Conservation (phyloP, 2,888 invertebrate species). For the Lasioglossum lativentre region DNA sequence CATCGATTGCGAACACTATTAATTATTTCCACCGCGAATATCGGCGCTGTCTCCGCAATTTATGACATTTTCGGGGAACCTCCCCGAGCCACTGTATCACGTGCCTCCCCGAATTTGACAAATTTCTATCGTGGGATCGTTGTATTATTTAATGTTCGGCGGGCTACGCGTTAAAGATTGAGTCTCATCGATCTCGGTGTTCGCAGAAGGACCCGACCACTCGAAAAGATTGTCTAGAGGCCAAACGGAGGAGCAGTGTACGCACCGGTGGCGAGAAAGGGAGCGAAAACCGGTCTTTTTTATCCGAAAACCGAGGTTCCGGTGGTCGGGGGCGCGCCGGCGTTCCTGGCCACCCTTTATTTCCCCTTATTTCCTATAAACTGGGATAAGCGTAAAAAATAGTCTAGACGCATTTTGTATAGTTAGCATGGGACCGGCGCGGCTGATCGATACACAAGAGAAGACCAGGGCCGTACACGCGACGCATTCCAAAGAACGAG, state of each 20-base stretch:
- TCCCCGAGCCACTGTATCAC: neutral
- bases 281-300: neutral
- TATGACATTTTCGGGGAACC: neutral
- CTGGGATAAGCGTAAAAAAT: constrained; percentile 78
- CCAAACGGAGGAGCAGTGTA: neutral
- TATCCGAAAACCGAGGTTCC: constrained; percentile 41
- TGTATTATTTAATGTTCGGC: neutral
- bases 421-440: constrained; percentile 70
- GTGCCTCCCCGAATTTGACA: neutral
- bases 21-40: neutral
- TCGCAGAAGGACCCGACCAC: neutral
- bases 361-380: constrained; percentile 75
- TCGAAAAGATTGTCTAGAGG: neutral
- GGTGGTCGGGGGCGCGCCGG: constrained; percentile 44
- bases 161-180: neutral
- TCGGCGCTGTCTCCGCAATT: neutral
- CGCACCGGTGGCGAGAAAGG: neutral
- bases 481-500: constrained; percentile 30
- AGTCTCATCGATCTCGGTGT: neutral
- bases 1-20: neutral
- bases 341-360: constrained; percentile 52
- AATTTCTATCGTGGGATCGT: neutral
- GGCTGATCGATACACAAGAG: constrained; percentile 71
- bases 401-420: constrained; percentile 78
- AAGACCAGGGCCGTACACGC: constrained; percentile 49